Percentiles rank a stretch among this genome's conserved stretches.
These are phyloP conservation scores for Xiphorhynchus elegans DNA, from an alignment of 2,113 vertebrate genomes.

Conservation along the genomic window DNA sequence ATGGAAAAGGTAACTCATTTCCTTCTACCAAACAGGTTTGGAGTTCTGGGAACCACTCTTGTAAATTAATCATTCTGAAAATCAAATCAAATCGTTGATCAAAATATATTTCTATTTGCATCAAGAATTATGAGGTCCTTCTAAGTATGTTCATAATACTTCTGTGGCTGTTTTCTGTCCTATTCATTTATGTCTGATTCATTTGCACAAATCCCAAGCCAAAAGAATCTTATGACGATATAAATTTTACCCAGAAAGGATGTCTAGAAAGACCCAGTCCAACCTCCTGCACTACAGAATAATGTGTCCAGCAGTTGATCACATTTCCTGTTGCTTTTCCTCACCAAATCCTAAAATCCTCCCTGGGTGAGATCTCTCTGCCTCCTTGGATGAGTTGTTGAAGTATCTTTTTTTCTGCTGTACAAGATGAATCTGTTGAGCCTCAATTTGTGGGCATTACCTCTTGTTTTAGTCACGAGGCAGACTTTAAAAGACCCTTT, in stretches of 20 bases:
- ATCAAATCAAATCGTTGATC: neutral
- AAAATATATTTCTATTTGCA: neutral
- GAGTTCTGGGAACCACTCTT: neutral
- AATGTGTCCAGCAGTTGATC: neutral
- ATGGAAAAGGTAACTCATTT: neutral
- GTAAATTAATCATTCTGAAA: neutral
- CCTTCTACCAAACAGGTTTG: neutral
- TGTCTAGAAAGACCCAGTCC: neutral
- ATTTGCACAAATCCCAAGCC: neutral
- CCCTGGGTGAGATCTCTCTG: rapidly evolving
- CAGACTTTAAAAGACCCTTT: neutral
- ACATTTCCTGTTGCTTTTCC: neutral
- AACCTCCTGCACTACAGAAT: neutral
- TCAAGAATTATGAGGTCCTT: neutral
- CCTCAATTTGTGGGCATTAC: neutral
- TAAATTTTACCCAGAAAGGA: neutral
- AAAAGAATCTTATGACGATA: neutral
- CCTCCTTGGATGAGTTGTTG: neutral
- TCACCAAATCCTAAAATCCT: neutral
- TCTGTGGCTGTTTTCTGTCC: neutral
- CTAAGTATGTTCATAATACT: neutral
- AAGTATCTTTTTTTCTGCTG: neutral
- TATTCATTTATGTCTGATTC: neutral
- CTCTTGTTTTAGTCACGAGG: neutral
- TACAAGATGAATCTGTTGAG: neutral